A percentile compares a stretch with the other conserved stretches of the same genome.
phyloP scores from a whole-genome alignment of 2,797 vertebrate species.

The Anolis apletophallus region DNA sequence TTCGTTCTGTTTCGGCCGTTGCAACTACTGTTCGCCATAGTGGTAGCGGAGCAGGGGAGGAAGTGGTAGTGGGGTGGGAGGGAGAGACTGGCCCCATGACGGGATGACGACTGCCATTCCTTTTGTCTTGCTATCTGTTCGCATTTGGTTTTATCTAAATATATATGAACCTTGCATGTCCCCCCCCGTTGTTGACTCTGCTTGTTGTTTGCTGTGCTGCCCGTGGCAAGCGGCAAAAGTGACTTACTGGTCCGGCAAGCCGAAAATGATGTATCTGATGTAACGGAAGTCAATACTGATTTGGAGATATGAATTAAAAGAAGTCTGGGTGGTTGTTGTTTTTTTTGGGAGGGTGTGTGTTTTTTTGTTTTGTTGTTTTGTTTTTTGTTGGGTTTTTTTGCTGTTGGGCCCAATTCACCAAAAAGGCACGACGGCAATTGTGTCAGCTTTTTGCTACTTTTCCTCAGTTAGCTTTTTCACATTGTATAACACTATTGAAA shows the following conservation, averaged over 20 bases:
- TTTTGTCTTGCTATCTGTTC: conserved; percentile 73
- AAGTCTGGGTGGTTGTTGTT: too few species aligned
- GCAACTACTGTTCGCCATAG: conserved; percentile 77
- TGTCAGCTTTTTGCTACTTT: conserved; percentile 63
- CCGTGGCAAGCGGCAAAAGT: conserved; percentile 65
- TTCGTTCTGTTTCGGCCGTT: conserved; percentile 74
- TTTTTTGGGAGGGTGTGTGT: too few species aligned
- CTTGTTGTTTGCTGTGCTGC: conserved; percentile 71
- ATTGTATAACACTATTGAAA: conserved; percentile 77
- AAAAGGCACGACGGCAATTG: background rate
- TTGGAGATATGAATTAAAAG: conserved; percentile 74
- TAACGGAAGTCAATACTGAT: conserved; percentile 81
- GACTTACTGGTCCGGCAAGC: conserved; percentile 82
- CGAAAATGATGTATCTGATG: conserved; percentile 87
- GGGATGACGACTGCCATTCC: conserved; percentile 75
- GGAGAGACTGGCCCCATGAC: conserved; percentile 50
- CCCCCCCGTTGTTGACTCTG: conserved; percentile 73
- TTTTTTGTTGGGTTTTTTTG: conserved; percentile 65
- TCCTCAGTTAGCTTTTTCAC: conserved; percentile 73
- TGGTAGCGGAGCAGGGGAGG: conserved; percentile 63
- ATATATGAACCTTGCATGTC: conserved; percentile 69
- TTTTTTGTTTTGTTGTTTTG: too few species aligned
- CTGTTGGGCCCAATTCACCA: conserved; percentile 9
- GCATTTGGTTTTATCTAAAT: conserved; percentile 68
- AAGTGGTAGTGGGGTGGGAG: conserved; percentile 49